Evolutionary conservation across 1,140 invertebrate species (phyloP).

Genomic region (Tribolium castaneum): DNA sequence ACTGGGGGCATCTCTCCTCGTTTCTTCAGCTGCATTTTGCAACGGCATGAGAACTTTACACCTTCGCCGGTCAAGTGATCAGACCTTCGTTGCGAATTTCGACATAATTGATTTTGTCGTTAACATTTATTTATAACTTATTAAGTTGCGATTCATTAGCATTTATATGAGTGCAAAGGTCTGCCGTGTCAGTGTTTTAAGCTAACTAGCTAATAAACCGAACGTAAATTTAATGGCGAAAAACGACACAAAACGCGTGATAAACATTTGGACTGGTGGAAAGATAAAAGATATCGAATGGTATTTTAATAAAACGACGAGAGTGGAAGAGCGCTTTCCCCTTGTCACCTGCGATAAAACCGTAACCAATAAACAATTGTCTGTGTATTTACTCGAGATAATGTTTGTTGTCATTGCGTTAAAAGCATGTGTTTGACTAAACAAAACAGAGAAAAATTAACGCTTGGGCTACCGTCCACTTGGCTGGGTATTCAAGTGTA

Average conservation of each 20-base stretch:
- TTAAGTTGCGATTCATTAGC: conserved; percentile 15
- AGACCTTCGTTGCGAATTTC: background rate
- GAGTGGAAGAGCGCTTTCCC: background rate
- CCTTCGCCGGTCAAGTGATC: conserved; percentile 22
- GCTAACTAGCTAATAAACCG: background rate
- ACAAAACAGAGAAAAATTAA: background rate
- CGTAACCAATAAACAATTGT: background rate
- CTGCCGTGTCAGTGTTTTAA: background rate
- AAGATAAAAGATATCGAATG: background rate
- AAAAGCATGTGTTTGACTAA: background rate
- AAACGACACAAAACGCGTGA: background rate
- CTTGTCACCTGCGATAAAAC: background rate
- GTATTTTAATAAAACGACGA: background rate
- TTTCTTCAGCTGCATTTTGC: conserved; percentile 27
- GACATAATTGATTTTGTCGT: conserved; percentile 27
- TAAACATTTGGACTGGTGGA: background rate
- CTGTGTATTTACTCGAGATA: background rate
- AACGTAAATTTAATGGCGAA: background rate
- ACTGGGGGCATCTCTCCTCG: conserved; percentile 46
- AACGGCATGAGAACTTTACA: conserved; percentile 35
- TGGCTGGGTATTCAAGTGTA: background rate
- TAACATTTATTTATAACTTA: conserved; percentile 25
- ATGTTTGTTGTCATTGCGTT: background rate
- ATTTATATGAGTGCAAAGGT: conserved; percentile 10
- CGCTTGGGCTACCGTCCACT: background rate